Percentiles rank a stretch among this genome's conserved stretches.
Evolutionary conservation across 2,888 invertebrate species (phyloP).

Genomic region (Bursaphelenchus okinawaensis): DNA sequence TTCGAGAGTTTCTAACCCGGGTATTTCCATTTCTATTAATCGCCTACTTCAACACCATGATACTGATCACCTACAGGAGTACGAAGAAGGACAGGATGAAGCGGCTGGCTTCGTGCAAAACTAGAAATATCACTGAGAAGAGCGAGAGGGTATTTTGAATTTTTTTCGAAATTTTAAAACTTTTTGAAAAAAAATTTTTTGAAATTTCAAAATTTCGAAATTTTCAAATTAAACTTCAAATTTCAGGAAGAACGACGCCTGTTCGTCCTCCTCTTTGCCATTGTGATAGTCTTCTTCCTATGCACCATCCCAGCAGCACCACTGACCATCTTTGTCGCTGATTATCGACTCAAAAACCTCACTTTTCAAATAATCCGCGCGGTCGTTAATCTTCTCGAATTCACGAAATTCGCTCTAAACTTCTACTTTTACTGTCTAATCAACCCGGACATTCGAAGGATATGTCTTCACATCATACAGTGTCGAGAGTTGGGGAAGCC

Average conservation of each 20-base stretch:
- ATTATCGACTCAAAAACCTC: conserved; percentile 50
- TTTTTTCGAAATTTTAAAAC: neutral
- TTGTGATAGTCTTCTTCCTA: conserved; percentile 62
- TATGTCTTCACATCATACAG: conserved; percentile 46
- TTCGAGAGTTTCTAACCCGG: conserved; percentile 58
- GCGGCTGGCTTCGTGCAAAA: conserved; percentile 33
- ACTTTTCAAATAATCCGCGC: conserved; percentile 60
- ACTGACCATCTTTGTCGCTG: conserved; percentile 60
- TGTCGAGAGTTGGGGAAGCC: conserved; percentile 41
- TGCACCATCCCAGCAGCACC: conserved; percentile 61
- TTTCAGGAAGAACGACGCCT: conserved; percentile 61
- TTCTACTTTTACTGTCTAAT: conserved; percentile 61
- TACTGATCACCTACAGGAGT: conserved; percentile 60
- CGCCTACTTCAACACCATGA: conserved; percentile 61
- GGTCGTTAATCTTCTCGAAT: conserved; percentile 61
- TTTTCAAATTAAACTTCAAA: neutral
- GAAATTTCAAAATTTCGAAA: neutral
- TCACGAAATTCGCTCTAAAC: conserved; percentile 63
- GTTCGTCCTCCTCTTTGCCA: conserved; percentile 60
- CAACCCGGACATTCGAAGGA: conserved; percentile 51
- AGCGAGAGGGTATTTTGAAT: conserved; percentile 30
- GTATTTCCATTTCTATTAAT: conserved; percentile 61
- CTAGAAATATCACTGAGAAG: conserved; percentile 21
- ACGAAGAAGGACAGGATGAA: conserved; percentile 59
- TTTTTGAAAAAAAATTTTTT: neutral